Evolutionary conservation across 2,888 invertebrate genomes (phyloP), one percentile per base, ranked within the genome.

Genomic region (Drosophila paucipuncta): DNA sequence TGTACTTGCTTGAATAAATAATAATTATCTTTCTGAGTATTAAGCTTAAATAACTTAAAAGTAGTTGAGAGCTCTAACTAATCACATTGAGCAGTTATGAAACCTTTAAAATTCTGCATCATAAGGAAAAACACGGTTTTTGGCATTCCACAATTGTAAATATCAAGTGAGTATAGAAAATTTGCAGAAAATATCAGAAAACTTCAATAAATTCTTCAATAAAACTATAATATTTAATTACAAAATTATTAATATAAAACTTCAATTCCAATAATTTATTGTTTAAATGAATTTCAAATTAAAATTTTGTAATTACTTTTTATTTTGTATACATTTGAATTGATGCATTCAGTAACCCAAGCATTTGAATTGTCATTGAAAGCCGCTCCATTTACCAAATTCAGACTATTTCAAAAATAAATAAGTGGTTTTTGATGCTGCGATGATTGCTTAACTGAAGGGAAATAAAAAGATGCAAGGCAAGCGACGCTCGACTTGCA

Each of bases 401-500:
- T 9, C 4, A 1, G 25, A 9, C 25, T 16, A 16, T 25, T 25
- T 47, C 2, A 16, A 47, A 47, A 25, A 25, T 22, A 25, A 47
- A 47, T 25, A 47, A 25, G 16, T 47, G 22, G 7, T 16, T 47
- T 47, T 47, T 47, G 47, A 47, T 7, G 22, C 25, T 25, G 47
- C 7, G 22, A 47, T 7, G 47, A 9, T 47, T 47, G 22, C 16
- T 16, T 16, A 25, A 25, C 16, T 11, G 57, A 4, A 13, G 13
- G 35, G 22, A 25, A 49, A 43, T 25, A 62, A 59, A n/a, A 57
- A 74, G 63, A 68, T 73, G 28, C 52, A 62, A 62, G 11, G 54
- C 13, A 47, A 30, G 69, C 66, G 66, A 64, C 61, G 55, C 63
- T 43, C 13, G 37, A 61, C 49, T 61, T 61, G 30, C 28, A 22